Base-by-base conservation (phyloP, 1,140 invertebrate species). In the Zaprionus tsacasi region DNA sequence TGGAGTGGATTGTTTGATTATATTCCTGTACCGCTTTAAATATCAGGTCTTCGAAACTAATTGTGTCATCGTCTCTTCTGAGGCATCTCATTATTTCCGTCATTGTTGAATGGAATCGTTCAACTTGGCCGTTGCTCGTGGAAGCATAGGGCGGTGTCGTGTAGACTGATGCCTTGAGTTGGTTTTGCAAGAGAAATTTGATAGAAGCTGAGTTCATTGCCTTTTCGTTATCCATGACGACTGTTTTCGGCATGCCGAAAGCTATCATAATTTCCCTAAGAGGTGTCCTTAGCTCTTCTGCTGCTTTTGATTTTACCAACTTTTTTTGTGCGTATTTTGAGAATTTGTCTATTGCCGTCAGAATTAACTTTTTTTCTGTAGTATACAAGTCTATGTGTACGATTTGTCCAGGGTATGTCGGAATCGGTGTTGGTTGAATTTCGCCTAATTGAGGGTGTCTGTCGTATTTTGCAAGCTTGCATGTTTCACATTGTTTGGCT, bases 341-440 rank as follows among this genome's bases (percentile, higher is more conserved):
- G 33, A 77, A 77, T 56, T 76, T 77, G 35, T 72, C 69, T 25
- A 77, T 64, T 10, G 63, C 64, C 5, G 63, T 72, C n/a, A 77
- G 52, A 8, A 72, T 27, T 59, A 52, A 4, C 6, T 63, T 2
- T 35, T 45, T 56, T 48, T 67, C 10, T 6, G 63, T 60, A n/a
- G 11, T 6, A 17, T 38, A 38, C 12, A 36, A 36, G 35, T 36
- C 35, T 36, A 36, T 36, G 35, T 36, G 35, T 36, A 36, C 35
- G 35, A 36, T 36, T 36, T 36, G 35, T 36, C 35, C 35, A 36
- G 35, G 35, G 35, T 36, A 36, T 36, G 35, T 36, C 35, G 35
- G 35, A 36, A 36, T 36, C 35, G 35, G 35, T 36, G 35, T 36
- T 36, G 35, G 35, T 36, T 36, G 35, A 36, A 36, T 36, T 36